Conservation (phyloP, 2,888 invertebrate genomes). For the Gisinianus flammeolus region DNA sequence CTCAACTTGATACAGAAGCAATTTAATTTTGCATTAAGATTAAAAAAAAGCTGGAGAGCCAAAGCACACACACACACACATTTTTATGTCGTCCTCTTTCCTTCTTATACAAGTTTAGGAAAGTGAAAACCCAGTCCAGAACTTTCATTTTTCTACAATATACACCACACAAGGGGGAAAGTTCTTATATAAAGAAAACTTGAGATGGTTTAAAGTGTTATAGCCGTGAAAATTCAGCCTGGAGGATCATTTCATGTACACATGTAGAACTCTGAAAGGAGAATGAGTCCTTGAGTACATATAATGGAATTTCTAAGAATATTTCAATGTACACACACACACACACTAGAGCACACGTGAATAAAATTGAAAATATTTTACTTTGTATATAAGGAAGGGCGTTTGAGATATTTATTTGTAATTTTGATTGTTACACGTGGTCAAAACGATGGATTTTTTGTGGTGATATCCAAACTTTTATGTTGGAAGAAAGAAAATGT, state of each 20-base stretch:
- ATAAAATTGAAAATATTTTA: not conserved
- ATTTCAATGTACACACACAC: not conserved
- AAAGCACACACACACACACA: no score
- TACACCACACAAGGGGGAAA: not conserved
- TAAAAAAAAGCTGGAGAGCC: not conserved
- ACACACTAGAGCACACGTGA: not conserved
- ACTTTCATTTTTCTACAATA: not conserved
- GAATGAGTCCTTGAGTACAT: no score
- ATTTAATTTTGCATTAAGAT: conserved; percentile 19
- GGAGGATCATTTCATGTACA: not conserved
- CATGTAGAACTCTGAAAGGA: not conserved
- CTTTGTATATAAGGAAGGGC: no score
- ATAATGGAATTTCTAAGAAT: no score
- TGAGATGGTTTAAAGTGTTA: no score
- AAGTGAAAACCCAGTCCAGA: not conserved
- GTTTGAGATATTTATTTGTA: no score
- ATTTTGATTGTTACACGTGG: not conserved
- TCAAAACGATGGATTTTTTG: no score
- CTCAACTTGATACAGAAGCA: not conserved
- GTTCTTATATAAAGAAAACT: not conserved
- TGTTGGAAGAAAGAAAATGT: not conserved
- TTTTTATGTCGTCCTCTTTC: no score
- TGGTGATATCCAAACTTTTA: no score
- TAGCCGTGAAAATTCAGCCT: no score
- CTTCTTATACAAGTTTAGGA: not conserved